Evolutionary conservation across 1,140 invertebrate genomes (phyloP).

Genomic region (Brachionus calyciflorus): DNA sequence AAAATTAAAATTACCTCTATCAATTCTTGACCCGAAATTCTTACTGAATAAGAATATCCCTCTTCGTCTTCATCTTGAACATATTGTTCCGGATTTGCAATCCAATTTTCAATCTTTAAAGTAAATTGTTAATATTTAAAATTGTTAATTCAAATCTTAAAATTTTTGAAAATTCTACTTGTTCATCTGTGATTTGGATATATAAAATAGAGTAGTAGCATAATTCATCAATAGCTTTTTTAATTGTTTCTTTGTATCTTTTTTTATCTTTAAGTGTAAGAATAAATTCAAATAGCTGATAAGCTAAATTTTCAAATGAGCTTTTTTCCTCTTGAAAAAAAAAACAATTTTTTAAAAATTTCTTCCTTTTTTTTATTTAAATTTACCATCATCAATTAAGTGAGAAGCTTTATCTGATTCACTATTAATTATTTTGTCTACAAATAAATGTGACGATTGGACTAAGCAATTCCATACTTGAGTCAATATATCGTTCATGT

Average conservation of each 20-base stretch:
- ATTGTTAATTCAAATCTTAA: neutral
- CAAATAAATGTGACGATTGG: conserved; percentile 67
- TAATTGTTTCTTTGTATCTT: conserved; percentile 67
- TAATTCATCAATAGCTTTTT: conserved; percentile 69
- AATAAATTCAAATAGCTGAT: conserved; percentile 74
- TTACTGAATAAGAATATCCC: conserved; percentile 70
- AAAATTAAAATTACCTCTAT: conserved; percentile 61
- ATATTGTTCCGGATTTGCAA: conserved; percentile 70
- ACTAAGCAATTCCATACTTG: conserved; percentile 72
- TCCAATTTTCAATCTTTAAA: conserved; percentile 67
- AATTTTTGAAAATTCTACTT: conserved; percentile 62
- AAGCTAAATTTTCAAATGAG: conserved; percentile 73
- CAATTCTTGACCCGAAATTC: conserved; percentile 73
- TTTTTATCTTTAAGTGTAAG: conserved; percentile 67
- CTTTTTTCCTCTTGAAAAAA: conserved; percentile 67
- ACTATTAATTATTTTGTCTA: conserved; percentile 48
- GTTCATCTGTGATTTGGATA: conserved; percentile 75
- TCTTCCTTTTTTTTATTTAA: neutral
- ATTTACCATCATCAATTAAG: neutral
- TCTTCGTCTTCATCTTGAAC: conserved; percentile 75
- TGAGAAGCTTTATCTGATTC: neutral
- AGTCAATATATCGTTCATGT: conserved; percentile 65
- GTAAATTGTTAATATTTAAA: neutral
- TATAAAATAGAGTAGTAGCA: conserved; percentile 74
- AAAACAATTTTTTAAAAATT: neutral